Base-by-base conservation (phyloP, 2,888 invertebrate genomes). In the Clostera curtula region DNA sequence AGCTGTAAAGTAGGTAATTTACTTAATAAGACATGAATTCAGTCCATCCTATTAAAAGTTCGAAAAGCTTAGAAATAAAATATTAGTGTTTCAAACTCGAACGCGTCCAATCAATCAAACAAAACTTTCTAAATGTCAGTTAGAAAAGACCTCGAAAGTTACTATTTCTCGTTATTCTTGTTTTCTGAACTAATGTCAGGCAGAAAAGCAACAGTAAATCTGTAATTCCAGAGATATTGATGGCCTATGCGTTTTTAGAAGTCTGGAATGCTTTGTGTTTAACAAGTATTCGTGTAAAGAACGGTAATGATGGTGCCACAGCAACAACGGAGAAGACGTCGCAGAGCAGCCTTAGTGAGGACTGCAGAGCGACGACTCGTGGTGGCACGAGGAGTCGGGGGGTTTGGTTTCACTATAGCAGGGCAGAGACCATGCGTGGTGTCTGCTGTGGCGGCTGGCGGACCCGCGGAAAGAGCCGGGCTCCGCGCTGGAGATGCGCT, bases 331-430 rank as follows among this genome's bases (percentile, higher is more conserved):
- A 62, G 82, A 37, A 68, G 82, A 58, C 69, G 82, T 37, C 72
- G 82, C 21, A 61, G 82, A 20, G 74, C 72, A 20, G 74, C 65
- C 23, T 47, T 77, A 31, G 62, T 65, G 9, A 62, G 77, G 40
- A 72, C 70, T 32, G 90, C 93, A 17, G 90, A 93, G 38, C 88
- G 93, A 40, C 90, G 92, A 15, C 93, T 97, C 28, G 94, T 97
- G 56, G 90, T 97, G 19, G 87, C 89, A 5, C 86, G 97, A 39
- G 96, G 97, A 2, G 87, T 89, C 34, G 93, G 93, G 54, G 97
- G 97, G 5, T 98, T 96, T 66, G 97, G 98, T n/a, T 98, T 98
- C 65, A 98, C 97, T 11, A 97, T 98, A 59, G 96, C 97, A 2
- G 97, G 97, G 2, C 97, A 98, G 68, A 92, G 96, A 60, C 97